Base-by-base conservation (phyloP, 2,113 vertebrate genomes). In the Passerina amoena region DNA sequence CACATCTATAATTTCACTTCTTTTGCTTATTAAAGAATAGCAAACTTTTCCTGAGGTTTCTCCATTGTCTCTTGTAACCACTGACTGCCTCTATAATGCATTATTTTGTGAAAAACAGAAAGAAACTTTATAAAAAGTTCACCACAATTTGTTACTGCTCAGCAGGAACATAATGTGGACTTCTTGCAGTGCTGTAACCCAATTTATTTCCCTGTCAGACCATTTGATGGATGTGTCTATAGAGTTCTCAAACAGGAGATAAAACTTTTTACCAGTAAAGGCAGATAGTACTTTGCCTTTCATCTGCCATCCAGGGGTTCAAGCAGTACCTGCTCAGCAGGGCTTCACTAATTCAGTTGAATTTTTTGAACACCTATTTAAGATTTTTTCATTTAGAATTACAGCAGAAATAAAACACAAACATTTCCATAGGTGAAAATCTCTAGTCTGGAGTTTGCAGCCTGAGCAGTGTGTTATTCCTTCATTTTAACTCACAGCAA, bases 191-290 rank as follows among this genome's bases (percentile, higher is more conserved):
- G 93, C 82, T 90, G 60, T 87, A 97, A 89, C 65, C 54, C 86
- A 96, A 84, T 92, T 96, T 96, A 98, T 97, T 96, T 97, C 88
- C 86, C 78, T 96, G 96, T 94, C 97, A 97, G 88, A 53, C 9
- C 82, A 65, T 60, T 85, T 97, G 97, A 98, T 86, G 79, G 84
- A 97, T 97, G 82, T 80, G 51, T 70, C 94, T 86, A 75, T 33
- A 31, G 90, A 83, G 78, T 86, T 96, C 97, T 95, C 83, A 95
- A 96, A 96, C 1, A 17, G 76, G 76, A 97, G 95, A 97, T 92
- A 95, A 92, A 97, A 88, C 51, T 94, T 91, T 90, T 81, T 47
- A 66, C 60, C 88, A 75, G 50, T 40, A 14, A 70, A 87, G 40
- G 28, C 63, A 79, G 38, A 85, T 53, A 88, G 48, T 30, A 80